Evolutionary conservation across 1,140 invertebrate genomes (phyloP).

Genomic region (Probaryconus sp.): DNA sequence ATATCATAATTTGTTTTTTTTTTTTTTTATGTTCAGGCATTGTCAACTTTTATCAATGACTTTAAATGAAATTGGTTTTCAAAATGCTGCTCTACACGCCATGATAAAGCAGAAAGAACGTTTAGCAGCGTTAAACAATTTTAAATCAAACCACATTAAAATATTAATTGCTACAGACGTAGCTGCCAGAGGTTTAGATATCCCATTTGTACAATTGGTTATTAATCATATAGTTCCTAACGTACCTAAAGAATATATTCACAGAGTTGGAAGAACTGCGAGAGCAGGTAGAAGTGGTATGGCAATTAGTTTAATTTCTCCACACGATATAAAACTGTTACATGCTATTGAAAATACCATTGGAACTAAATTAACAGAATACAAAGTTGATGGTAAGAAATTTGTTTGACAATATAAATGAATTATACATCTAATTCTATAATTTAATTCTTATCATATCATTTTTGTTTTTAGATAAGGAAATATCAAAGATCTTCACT

Average conservation of each 20-base stretch:
- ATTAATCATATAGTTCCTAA: constrained; percentile 96
- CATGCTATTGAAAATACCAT: constrained; percentile 92
- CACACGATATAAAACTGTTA: constrained; percentile 92
- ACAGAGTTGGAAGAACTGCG: constrained; percentile 97
- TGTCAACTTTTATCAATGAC: constrained; percentile 92
- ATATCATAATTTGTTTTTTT: too few relatives aligned
- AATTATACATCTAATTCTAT: constrained; percentile 15
- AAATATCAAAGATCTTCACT: constrained; percentile 91
- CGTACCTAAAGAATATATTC: constrained; percentile 95
- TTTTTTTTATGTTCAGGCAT: constrained; percentile 79
- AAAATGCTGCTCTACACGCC: constrained; percentile 91
- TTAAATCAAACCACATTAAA: constrained; percentile 90
- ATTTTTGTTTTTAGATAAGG: constrained; percentile 82
- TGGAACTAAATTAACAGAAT: constrained; percentile 90
- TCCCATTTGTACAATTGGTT: constrained; percentile 93
- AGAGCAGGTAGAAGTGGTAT: constrained; percentile 91
- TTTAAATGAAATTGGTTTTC: constrained; percentile 90
- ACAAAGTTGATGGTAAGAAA: constrained; percentile 87
- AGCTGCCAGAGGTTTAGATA: constrained; percentile 94
- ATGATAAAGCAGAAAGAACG: constrained; percentile 91
- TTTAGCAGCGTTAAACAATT: constrained; percentile 87
- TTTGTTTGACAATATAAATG: neutral
- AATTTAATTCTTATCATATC: constrained; percentile 15
- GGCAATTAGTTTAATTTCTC: constrained; percentile 94
- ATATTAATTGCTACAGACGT: constrained; percentile 98